Evolutionary conservation across 1,140 invertebrate species (phyloP), one percentile per base, ranked within the genome.

Genomic region (Drosophila ambigua): DNA sequence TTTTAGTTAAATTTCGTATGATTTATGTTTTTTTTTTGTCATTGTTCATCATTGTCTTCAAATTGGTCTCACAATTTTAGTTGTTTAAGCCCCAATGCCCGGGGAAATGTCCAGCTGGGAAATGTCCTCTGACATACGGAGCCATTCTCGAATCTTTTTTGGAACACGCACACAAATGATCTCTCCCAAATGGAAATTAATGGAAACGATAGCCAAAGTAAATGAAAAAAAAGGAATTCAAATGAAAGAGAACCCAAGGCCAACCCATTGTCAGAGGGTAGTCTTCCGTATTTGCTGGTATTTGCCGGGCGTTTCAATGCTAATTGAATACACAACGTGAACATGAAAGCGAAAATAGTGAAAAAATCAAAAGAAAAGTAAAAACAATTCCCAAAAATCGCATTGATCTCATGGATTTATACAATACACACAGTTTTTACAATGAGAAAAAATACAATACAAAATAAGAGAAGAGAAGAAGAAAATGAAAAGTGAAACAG

Each of bases 381-480:
- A 71, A 79, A 74, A 81, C 87, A 85, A 91, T 91, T 91, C 90
- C 90, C 90, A 91, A 91, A 91, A 91, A 91, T 90, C 85, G 77
- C 83, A 90, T 82, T 91, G 90, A 91, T 91, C 90, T 91, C 90
- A 91, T 79, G 76, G 80, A 82, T 89, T 90, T 85, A 83, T 85
- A 79, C 83, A 87, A 72, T 79, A 83, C 72, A 89, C 73, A 69
- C 65, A 79, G 71, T 71, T 77, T 81, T 79, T 85, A 74, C 78
- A 73, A 68, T 66, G 72, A 90, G 64, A 82, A 82, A 49, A 72
- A 64, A 64, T 60, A 62, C 15, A 59, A 31, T 46, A 35, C 15
- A 4, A 58, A 26, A 31, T 58, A 24, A 24, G 24, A 45, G 41
- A 24, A 24, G 24, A 45, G 41, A 24, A 58, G n/a, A 45, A 15